Conservation (phyloP, 2,888 invertebrate genomes). For the Agrenia bidenticulata region DNA sequence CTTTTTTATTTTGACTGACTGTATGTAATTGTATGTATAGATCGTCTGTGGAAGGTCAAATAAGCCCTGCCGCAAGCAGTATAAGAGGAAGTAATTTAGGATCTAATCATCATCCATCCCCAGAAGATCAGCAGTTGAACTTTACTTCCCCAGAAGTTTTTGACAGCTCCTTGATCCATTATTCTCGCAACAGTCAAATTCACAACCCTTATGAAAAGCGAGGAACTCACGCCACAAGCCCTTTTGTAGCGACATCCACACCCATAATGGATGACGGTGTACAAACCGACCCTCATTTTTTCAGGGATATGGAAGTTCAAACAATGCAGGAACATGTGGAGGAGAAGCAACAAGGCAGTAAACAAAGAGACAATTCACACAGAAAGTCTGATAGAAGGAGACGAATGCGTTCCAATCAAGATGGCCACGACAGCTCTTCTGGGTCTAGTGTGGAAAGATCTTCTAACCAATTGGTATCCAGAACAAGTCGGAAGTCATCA, state of each 20-base stretch:
- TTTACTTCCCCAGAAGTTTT: slow-evolving; percentile 46
- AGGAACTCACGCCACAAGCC: slow-evolving; percentile 14
- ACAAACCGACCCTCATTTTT: slow-evolving; percentile 42
- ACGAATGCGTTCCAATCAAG: slow-evolving; percentile 25
- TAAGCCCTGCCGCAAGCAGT: slow-evolving; percentile 37
- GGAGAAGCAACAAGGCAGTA: neutral
- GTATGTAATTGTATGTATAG: neutral
- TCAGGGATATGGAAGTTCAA: slow-evolving; percentile 44
- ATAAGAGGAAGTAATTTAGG: slow-evolving; percentile 37
- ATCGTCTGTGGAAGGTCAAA: slow-evolving; percentile 44
- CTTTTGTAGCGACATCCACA: slow-evolving; percentile 39
- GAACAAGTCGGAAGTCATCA: slow-evolving; percentile 33
- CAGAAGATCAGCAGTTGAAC: slow-evolving; percentile 39
- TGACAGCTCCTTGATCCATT: slow-evolving; percentile 32
- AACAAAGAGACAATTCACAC: slow-evolving; percentile 17
- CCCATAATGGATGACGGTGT: slow-evolving; percentile 44
- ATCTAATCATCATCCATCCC: slow-evolving; percentile 43
- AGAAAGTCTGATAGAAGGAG: slow-evolving; percentile 37
- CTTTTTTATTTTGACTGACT: too few species aligned
- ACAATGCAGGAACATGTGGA: slow-evolving; percentile 32
- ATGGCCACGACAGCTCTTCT: slow-evolving; percentile 6
- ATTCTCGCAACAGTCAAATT: slow-evolving; percentile 6
- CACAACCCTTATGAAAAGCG: slow-evolving; percentile 10
- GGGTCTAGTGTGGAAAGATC: slow-evolving; percentile 28
- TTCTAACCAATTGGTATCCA: slow-evolving; percentile 16